Conservation (phyloP, 2,888 invertebrate species). For the Nowickia ferox region DNA sequence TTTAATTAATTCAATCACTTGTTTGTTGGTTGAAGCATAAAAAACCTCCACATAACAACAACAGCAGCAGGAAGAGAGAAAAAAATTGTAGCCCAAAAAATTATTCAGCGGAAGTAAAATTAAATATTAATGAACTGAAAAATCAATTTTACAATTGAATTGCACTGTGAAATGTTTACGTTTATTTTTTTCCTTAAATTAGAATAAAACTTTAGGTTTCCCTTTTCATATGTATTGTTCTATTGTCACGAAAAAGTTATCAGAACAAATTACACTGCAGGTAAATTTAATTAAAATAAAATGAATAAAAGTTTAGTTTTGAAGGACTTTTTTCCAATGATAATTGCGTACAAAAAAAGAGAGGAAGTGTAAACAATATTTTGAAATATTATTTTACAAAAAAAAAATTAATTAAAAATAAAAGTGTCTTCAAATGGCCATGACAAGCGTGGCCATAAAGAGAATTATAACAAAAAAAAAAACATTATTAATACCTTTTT, state of each 20-base stretch:
- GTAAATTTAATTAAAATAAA: conserved; percentile 4
- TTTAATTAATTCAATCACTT: no score
- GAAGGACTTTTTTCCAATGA: conserved; percentile 3
- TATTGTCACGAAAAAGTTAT: conserved; percentile 17
- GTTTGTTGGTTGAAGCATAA: no score
- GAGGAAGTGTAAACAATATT: not conserved
- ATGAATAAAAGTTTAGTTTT: conserved; percentile 11
- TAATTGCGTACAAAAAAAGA: not conserved
- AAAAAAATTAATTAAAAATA: conserved; percentile 4
- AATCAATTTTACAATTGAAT: conserved; percentile 60
- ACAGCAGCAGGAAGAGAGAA: not conserved
- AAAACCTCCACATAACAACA: not conserved
- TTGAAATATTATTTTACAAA: not conserved
- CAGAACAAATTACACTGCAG: not conserved
- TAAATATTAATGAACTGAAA: conserved; percentile 60
- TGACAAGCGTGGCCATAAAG: conserved; percentile 1
- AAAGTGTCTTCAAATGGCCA: conserved; percentile 21
- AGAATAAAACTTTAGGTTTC: not conserved
- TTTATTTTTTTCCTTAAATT: not conserved
- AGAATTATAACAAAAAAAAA: conserved; percentile 1
- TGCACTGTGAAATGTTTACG: conserved; percentile 34
- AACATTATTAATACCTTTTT: not conserved
- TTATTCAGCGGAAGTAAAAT: conserved; percentile 39
- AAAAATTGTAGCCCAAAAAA: conserved; percentile 3
- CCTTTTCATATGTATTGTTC: not conserved